A percentile compares a stretch with the other conserved stretches of the same genome.
Conservation (phyloP, 2,797 vertebrate species). For the Odontamblyopus rebecca region DNA sequence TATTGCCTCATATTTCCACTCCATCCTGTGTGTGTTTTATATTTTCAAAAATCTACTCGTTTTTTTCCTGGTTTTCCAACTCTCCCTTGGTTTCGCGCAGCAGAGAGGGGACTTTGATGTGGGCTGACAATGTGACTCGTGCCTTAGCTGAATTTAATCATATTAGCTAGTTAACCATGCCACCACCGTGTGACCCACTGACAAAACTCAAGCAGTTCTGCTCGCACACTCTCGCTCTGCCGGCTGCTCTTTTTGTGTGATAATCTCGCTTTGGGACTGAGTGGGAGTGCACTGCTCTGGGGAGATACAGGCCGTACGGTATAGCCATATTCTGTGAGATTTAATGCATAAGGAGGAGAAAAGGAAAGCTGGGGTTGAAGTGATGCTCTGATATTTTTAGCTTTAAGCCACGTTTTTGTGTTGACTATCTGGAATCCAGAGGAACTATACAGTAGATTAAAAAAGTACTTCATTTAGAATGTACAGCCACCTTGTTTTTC, state of each 20-base stretch:
- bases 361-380: conserved; percentile 23
- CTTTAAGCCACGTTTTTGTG: background rate
- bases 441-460: background rate
- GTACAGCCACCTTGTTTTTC: background rate
- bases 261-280: conserved; percentile 62
- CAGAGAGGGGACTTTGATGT: conserved; percentile 65
- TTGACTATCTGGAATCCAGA: background rate
- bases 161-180: conserved; percentile 75
- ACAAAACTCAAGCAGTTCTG: conserved; percentile 52
- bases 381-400: conserved; percentile 12
- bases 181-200: conserved; percentile 65
- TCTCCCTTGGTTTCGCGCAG: conserved; percentile 39
- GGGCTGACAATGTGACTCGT: conserved; percentile 73
- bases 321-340: conserved; percentile 24
- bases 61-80: conserved; percentile 32
- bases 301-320: conserved; percentile 42
- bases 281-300: conserved; percentile 50
- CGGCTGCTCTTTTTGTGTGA: conserved; percentile 44
- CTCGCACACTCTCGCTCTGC: conserved; percentile 26
- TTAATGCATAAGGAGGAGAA: conserved; percentile 6
- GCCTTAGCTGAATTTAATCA: conserved; percentile 75
- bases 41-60: conserved; percentile 45
- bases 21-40: conserved; percentile 42
- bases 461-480: background rate
- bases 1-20: conserved; percentile 53